phyloP scores from a whole-genome alignment of 2,113 vertebrate genomes.

The Myiozetetes cayanensis region DNA sequence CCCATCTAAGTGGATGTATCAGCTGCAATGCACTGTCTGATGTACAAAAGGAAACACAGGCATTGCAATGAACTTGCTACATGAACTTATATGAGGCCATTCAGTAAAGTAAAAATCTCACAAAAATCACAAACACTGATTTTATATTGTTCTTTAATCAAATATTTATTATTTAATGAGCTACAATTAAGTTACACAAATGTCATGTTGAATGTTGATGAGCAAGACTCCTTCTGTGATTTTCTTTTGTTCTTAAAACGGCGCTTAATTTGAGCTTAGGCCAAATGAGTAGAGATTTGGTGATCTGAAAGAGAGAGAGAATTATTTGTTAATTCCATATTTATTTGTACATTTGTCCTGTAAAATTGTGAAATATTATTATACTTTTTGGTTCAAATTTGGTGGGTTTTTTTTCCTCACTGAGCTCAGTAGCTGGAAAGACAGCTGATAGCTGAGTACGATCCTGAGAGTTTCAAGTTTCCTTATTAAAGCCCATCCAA shows the following conservation, averaged over 20 bases:
- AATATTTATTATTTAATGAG: conserved; percentile 9
- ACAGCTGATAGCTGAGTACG: not conserved
- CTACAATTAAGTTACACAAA: conserved; percentile 10
- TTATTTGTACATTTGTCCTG: not conserved
- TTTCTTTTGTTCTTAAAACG: not conserved
- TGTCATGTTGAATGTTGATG: not conserved
- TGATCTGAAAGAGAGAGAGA: conserved; percentile 56
- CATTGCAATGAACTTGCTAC: not conserved
- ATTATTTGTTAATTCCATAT: not conserved
- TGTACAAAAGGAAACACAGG: not conserved
- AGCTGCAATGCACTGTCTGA: not conserved
- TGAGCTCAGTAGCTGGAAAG: not conserved
- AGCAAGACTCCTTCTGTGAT: not conserved
- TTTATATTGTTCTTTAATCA: not conserved
- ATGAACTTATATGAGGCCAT: not conserved
- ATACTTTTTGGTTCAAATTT: not conserved
- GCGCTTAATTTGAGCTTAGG: not conserved
- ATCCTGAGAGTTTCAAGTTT: not conserved
- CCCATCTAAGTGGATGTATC: not conserved
- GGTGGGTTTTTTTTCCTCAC: not conserved
- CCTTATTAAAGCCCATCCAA: not conserved
- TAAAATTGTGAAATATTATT: not conserved
- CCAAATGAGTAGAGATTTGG: not conserved
- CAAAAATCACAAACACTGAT: not conserved
- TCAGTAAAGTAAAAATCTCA: not conserved